These are phyloP conservation scores for Elegia similella DNA, from an alignment of 2,888 invertebrate species.

Conservation along the genomic window DNA sequence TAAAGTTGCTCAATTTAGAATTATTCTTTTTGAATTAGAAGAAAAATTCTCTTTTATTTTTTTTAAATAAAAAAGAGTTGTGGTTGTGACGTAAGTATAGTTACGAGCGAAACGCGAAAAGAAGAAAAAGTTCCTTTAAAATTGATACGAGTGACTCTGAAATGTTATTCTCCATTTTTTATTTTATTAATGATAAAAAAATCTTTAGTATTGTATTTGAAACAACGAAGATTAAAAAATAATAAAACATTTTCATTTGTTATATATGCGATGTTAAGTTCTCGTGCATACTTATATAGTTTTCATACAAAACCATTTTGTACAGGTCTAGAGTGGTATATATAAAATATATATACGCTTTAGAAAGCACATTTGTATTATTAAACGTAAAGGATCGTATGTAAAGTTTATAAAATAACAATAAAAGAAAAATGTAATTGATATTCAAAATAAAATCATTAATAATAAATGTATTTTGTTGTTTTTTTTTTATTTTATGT, in stretches of 20 bases:
- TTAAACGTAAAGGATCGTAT: slow-evolving; percentile 49
- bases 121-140: slow-evolving; percentile 59
- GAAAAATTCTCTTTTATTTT: slow-evolving; percentile 40
- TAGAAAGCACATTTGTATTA: slow-evolving; percentile 54
- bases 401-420: slow-evolving; percentile 69
- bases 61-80: slow-evolving; percentile 47
- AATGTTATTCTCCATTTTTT: slow-evolving; percentile 62
- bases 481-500: slow-evolving; percentile 50
- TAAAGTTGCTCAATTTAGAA: slow-evolving; percentile 72
- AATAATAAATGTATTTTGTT: slow-evolving; percentile 63
- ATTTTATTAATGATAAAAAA: slow-evolving; percentile 18
- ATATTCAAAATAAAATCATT: slow-evolving; percentile 72
- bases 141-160: slow-evolving; percentile 55
- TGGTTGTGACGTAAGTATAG: slow-evolving; percentile 75
- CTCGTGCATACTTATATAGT: slow-evolving; percentile 18
- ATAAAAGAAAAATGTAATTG: slow-evolving; percentile 69
- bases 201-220: slow-evolving; percentile 24
- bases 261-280: slow-evolving; percentile 13
- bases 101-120: slow-evolving; percentile 40
- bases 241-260: slow-evolving; percentile 20
- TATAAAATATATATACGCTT: slow-evolving; percentile 26
- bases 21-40: slow-evolving; percentile 49
- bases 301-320: slow-evolving; percentile 28
- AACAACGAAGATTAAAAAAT: slow-evolving; percentile 32
- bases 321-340: slow-evolving; percentile 25